phyloP scores from a whole-genome alignment of 2,113 vertebrate species.

The Atlantisia rogersi region DNA sequence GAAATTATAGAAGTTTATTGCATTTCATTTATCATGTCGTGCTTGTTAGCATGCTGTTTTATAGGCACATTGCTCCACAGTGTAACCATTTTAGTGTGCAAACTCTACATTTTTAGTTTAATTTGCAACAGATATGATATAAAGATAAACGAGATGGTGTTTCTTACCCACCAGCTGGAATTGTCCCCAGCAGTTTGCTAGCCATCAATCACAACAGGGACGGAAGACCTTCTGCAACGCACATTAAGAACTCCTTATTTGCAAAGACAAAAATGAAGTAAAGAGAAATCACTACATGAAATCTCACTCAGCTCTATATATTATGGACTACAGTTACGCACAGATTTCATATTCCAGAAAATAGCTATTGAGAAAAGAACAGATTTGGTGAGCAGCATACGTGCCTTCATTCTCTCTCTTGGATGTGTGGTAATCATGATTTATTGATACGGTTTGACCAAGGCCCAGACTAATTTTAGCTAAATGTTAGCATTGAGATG shows the following conservation, averaged over 20 bases:
- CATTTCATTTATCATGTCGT: constrained; percentile 69
- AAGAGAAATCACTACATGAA: background rate
- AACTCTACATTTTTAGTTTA: constrained; percentile 74
- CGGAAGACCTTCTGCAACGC: constrained; percentile 25
- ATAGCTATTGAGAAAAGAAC: background rate
- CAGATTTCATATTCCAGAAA: background rate
- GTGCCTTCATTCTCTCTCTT: background rate
- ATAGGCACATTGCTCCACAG: constrained; percentile 71
- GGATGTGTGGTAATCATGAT: background rate
- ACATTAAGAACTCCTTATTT: constrained; percentile 47
- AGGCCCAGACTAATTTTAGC: background rate
- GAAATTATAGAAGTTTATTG: constrained; percentile 72
- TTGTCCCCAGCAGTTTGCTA: constrained; percentile 67
- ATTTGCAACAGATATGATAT: constrained; percentile 76
- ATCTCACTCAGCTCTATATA: background rate
- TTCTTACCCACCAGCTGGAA: constrained; percentile 68
- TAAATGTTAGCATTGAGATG: background rate
- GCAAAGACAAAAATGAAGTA: constrained; percentile 14
- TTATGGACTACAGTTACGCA: background rate
- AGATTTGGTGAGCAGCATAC: accelerated
- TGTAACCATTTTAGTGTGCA: constrained; percentile 72
- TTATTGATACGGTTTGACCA: background rate
- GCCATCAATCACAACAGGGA: constrained; percentile 66
- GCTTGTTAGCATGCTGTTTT: constrained; percentile 80
- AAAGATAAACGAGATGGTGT: constrained; percentile 75